Evolutionary conservation across 92 coral and sea anemone genomes (phyloP).

Genomic region (Porites cylindrica): DNA sequence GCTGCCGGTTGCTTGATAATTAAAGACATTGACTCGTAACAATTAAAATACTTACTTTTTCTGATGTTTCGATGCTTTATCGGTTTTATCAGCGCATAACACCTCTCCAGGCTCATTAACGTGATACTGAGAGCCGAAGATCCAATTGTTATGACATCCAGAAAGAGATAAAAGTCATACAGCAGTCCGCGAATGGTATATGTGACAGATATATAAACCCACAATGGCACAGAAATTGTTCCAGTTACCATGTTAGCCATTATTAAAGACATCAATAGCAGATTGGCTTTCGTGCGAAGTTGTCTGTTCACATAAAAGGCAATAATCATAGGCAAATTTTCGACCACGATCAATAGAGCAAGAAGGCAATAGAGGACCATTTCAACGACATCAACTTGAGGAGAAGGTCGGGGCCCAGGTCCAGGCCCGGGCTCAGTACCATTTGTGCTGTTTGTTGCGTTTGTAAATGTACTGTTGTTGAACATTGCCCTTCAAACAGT

Average conservation of each 20-base stretch:
- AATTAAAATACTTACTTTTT: slow-evolving; percentile 47
- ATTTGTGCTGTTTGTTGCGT: slow-evolving; percentile 5
- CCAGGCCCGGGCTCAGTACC: background rate
- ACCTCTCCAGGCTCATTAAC: slow-evolving; percentile 84
- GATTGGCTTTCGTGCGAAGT: slow-evolving; percentile 70
- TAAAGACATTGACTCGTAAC: slow-evolving; percentile 3
- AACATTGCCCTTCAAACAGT: background rate
- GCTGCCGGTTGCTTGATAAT: slow-evolving; percentile 34
- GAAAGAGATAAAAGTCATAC: slow-evolving; percentile 47
- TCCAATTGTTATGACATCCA: slow-evolving; percentile 75
- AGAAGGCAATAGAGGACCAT: slow-evolving; percentile 46
- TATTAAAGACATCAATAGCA: slow-evolving; percentile 77
- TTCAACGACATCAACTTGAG: slow-evolving; percentile 14
- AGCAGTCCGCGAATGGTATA: background rate
- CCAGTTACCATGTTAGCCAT: slow-evolving; percentile 81
- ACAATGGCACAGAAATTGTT: slow-evolving; percentile 65
- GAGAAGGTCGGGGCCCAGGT: no score
- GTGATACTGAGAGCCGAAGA: slow-evolving; percentile 84
- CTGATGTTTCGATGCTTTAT: slow-evolving; percentile 82
- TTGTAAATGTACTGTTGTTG: background rate
- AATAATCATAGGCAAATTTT: slow-evolving; percentile 65
- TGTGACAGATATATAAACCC: slow-evolving; percentile 48
- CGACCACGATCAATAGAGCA: slow-evolving; percentile 55
- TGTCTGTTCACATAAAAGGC: slow-evolving; percentile 74
- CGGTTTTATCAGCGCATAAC: slow-evolving; percentile 80